Percentiles rank a stretch among this genome's conserved stretches.
Evolutionary conservation across 2,888 invertebrate species (phyloP).

Genomic region (Acrocyrtus sp.): DNA sequence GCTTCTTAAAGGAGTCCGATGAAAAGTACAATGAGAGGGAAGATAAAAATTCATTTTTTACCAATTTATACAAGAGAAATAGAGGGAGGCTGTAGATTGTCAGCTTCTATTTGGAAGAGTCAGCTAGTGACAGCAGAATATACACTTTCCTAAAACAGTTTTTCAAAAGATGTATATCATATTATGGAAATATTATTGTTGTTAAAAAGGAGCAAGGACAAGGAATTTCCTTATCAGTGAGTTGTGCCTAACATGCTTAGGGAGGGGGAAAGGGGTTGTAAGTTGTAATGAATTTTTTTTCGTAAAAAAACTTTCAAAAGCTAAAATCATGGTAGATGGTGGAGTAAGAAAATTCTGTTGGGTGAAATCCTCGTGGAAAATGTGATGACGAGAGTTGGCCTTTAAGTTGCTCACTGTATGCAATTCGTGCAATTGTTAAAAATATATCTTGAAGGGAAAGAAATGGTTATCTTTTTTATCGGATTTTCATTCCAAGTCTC

Average conservation of each 20-base stretch:
- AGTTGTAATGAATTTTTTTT: slow-evolving; percentile 16
- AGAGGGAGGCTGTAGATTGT: too few species aligned
- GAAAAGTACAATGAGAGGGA: too few species aligned
- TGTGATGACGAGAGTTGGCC: slow-evolving; percentile 41
- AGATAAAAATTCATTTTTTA: slow-evolving; percentile 24
- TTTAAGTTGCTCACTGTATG: slow-evolving; percentile 10
- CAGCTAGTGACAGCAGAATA: too few species aligned
- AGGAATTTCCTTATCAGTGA: slow-evolving; percentile 29
- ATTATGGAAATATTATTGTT: not conserved
- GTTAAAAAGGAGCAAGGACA: slow-evolving; percentile 3
- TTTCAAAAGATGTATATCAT: not conserved
- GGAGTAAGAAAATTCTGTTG: too few species aligned
- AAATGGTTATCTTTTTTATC: too few species aligned
- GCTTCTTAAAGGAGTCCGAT: slow-evolving; percentile 39
- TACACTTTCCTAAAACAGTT: too few species aligned
- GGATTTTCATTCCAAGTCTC: too few species aligned
- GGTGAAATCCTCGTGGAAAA: slow-evolving; percentile 33
- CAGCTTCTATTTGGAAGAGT: too few species aligned
- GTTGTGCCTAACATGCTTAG: slow-evolving; percentile 27
- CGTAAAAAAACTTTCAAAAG: not conserved
- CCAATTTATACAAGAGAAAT: not conserved
- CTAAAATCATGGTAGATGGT: too few species aligned
- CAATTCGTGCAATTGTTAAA: too few species aligned
- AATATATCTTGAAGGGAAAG: too few species aligned
- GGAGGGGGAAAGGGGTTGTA: slow-evolving; percentile 42